Evolutionary conservation across 2,888 invertebrate genomes (phyloP).

Genomic region (Calliphora vomitoria): DNA sequence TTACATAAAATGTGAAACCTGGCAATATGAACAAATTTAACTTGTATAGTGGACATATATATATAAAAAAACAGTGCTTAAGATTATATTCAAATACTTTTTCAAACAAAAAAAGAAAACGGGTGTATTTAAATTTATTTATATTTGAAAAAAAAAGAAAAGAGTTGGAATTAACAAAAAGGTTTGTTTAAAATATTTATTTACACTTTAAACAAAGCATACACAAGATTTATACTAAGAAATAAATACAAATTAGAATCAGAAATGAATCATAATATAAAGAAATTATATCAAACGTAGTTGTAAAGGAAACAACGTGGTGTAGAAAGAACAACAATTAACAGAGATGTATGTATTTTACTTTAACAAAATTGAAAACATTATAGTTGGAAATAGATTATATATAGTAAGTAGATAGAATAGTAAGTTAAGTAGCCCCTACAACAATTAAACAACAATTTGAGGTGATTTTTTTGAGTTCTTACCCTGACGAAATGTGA

Average conservation of each 20-base stretch:
- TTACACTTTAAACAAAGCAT: constrained; percentile 60
- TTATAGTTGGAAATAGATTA: constrained; percentile 29
- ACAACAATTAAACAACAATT: constrained; percentile 63
- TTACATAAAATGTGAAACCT: constrained; percentile 17
- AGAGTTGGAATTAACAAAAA: constrained; percentile 16
- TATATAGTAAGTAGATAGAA: constrained; percentile 3
- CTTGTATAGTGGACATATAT: constrained; percentile 18
- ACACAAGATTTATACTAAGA: constrained; percentile 11
- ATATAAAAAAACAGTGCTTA: constrained; percentile 49
- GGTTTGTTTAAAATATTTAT: constrained; percentile 53
- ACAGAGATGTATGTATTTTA: constrained; percentile 27
- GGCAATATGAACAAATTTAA: constrained; percentile 5
- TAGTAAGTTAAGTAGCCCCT: constrained; percentile 47
- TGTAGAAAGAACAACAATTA: constrained; percentile 40
- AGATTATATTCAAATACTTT: constrained; percentile 28
- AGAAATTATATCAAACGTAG: constrained; percentile 38
- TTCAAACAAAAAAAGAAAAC: constrained; percentile 33
- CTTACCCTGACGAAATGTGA: constrained; percentile 86
- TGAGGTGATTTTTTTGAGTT: constrained; percentile 68
- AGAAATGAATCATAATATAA: constrained; percentile 27
- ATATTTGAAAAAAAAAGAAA: not conserved
- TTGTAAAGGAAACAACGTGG: constrained; percentile 50
- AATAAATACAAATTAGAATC: not conserved
- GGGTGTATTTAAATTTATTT: constrained; percentile 20
- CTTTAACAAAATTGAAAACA: constrained; percentile 44